phyloP scores from a whole-genome alignment of 1,140 invertebrate species.

The Planococcus citri region DNA sequence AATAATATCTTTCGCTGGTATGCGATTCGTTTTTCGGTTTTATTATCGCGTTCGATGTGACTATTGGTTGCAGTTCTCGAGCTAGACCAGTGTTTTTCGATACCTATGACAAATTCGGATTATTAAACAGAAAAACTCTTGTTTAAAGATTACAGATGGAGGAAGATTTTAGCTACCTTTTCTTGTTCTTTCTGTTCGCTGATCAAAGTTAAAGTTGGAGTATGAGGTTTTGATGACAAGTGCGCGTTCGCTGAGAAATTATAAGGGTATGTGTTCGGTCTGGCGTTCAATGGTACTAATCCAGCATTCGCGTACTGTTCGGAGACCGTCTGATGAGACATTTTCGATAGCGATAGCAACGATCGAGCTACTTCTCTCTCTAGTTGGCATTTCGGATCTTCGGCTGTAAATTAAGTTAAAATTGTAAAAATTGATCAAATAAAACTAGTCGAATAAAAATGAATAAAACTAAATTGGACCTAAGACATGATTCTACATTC shows the following conservation, averaged over 20 bases:
- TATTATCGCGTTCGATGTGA: not conserved
- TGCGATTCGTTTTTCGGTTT: not conserved
- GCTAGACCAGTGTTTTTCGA: constrained; percentile 27
- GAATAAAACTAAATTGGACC: too few relatives aligned
- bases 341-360: constrained; percentile 56
- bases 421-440: not conserved
- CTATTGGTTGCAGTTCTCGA: constrained; percentile 21
- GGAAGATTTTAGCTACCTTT: constrained; percentile 24
- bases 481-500: too few relatives aligned
- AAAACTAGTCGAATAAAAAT: too few relatives aligned
- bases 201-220: constrained; percentile 27
- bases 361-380: constrained; percentile 82
- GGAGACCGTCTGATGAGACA: constrained; percentile 26
- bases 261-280: constrained; percentile 50
- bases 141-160: not conserved
- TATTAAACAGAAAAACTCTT: too few relatives aligned
- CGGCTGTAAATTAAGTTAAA: not conserved
- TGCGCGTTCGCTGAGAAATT: constrained; percentile 31
- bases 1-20: not conserved
- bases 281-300: constrained; percentile 39
- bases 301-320: constrained; percentile 33
- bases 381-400: constrained; percentile 33
- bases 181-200: constrained; percentile 28
- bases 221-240: constrained; percentile 21
- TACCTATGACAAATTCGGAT: constrained; percentile 21